Conservation (phyloP, 2,888 invertebrate species). For the Lasioglossum morio region DNA sequence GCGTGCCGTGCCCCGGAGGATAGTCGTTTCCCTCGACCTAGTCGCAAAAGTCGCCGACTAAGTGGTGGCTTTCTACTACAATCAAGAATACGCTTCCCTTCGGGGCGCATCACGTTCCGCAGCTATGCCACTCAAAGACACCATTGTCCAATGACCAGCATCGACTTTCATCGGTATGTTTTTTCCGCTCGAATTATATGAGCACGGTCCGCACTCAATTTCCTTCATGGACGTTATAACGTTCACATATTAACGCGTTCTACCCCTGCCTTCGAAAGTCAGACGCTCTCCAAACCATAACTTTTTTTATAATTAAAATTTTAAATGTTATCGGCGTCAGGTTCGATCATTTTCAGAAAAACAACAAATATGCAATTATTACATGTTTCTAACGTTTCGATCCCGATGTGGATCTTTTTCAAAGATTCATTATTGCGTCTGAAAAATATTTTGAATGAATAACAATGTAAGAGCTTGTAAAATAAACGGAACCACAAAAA, state of each 20-base stretch:
- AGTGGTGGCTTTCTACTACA: slow-evolving; percentile 60
- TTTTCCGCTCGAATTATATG: slow-evolving; percentile 38
- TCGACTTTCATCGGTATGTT: slow-evolving; percentile 15
- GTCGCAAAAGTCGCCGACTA: slow-evolving; percentile 55
- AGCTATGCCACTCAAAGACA: slow-evolving; percentile 51
- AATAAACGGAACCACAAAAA: too few species aligned
- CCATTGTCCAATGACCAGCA: slow-evolving; percentile 53
- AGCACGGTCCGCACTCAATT: slow-evolving; percentile 8
- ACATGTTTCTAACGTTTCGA: too few species aligned
- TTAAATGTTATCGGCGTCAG: too few species aligned
- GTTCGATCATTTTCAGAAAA: too few species aligned
- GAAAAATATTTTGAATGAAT: too few species aligned
- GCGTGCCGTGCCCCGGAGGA: slow-evolving; percentile 29
- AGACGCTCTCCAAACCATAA: too few species aligned
- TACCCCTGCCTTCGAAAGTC: neutral
- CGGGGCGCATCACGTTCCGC: slow-evolving; percentile 40
- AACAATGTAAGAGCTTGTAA: too few species aligned
- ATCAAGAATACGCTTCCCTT: slow-evolving; percentile 60
- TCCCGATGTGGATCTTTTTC: too few species aligned
- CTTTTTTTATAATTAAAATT: too few species aligned
- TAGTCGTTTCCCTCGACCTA: slow-evolving; percentile 49
- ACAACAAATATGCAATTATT: too few species aligned
- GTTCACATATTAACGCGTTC: neutral
- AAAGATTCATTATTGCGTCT: too few species aligned
- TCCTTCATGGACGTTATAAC: neutral